These are phyloP conservation scores for Jaculus jaculus DNA, from an alignment of 2,113 vertebrate species.

Conservation along the genomic window DNA sequence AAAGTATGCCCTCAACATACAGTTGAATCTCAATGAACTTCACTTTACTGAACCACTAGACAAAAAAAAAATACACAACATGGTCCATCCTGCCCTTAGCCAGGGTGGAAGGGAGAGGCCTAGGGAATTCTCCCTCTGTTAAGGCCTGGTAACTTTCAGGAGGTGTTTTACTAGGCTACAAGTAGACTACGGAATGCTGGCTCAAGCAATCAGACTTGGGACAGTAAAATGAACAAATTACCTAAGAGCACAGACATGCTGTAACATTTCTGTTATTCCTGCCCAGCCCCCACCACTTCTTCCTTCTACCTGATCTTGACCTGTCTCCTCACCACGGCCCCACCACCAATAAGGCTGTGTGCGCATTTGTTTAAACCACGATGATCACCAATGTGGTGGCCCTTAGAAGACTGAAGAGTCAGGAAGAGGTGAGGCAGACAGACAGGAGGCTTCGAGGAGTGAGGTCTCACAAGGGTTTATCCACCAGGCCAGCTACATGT, in stretches of 20 bases:
- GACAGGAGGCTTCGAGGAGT: not conserved
- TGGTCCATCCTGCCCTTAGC: not conserved
- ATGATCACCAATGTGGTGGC: not conserved
- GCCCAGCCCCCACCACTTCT: not conserved
- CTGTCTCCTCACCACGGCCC: not conserved
- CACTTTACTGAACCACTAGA: slow-evolving; percentile 53
- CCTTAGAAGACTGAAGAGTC: not conserved
- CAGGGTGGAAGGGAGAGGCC: not conserved
- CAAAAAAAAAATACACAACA: not conserved
- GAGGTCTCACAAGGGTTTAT: not conserved
- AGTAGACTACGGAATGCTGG: slow-evolving; percentile 23
- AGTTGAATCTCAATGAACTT: slow-evolving; percentile 60
- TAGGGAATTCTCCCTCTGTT: not conserved
- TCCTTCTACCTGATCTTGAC: not conserved
- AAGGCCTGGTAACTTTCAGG: slow-evolving; percentile 60
- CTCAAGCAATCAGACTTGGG: slow-evolving; percentile 17
- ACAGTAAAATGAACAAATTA: slow-evolving; percentile 57
- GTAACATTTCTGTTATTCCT: not conserved
- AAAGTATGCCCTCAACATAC: slow-evolving; percentile 49
- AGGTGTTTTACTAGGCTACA: slow-evolving; percentile 58
- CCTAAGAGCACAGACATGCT: not conserved
- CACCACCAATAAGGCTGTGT: not conserved
- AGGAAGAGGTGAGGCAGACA: not conserved
- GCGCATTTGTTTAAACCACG: not conserved
- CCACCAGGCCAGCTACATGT: not conserved